These are phyloP conservation scores for Andrena minutula DNA, from an alignment of 2,888 invertebrate genomes.

Conservation along the genomic window DNA sequence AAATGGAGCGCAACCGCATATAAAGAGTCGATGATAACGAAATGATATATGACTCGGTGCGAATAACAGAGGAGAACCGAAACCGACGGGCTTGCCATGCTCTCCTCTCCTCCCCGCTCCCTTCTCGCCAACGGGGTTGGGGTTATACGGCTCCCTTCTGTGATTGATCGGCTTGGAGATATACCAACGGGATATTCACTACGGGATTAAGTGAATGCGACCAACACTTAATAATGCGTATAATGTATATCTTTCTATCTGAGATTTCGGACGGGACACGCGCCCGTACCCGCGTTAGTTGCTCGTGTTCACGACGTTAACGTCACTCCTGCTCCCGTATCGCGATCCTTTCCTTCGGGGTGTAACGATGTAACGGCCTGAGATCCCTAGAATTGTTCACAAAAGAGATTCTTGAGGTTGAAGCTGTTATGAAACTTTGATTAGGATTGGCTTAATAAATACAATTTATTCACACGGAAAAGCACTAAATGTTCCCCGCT, in stretches of 20 bases:
- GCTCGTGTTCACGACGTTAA: not conserved
- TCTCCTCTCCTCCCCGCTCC: conserved; percentile 18
- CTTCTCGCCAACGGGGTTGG: conserved; percentile 40
- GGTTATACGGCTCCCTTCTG: conserved; percentile 68
- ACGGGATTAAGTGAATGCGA: conserved; percentile 84
- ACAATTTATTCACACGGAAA: no score
- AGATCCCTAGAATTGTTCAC: not conserved
- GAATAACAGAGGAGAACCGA: conserved; percentile 79
- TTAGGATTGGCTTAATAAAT: no score
- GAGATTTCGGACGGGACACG: conserved; percentile 12
- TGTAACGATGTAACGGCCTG: not conserved
- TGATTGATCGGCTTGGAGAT: conserved; percentile 85
- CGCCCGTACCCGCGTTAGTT: conserved; percentile 18
- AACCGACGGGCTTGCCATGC: conserved; percentile 55
- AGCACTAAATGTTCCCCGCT: no score
- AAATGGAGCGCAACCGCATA: conserved; percentile 85
- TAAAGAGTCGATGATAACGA: conserved; percentile 85
- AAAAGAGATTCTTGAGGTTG: not conserved
- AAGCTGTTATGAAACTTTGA: not conserved
- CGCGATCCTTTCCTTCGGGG: conserved; percentile 4
- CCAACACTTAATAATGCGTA: conserved; percentile 80
- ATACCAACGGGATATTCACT: conserved; percentile 83
- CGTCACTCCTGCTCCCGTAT: conserved; percentile 1
- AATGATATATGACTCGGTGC: conserved; percentile 84
- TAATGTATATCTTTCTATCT: conserved; percentile 67